Evolutionary conservation across 2,888 invertebrate species (phyloP), one percentile per base, ranked within the genome.

Genomic region (Hyalella azteca): DNA sequence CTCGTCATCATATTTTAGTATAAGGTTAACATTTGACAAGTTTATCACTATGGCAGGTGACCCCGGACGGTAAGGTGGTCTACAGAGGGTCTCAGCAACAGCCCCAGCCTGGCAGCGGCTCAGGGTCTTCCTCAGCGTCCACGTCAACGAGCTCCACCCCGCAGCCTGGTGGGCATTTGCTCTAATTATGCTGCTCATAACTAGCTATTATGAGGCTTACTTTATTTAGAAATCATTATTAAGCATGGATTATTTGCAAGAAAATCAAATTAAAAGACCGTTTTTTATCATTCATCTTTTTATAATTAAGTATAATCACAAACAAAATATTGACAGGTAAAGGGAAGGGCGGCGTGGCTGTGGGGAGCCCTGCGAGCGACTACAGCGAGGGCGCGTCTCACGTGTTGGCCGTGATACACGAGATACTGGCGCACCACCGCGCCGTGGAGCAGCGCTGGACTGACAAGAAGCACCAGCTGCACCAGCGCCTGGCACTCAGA

Each of bases 331-430:
- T 9, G 19, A n/a, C 39, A 66, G 66, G 66, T 19, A 66, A 66
- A 19, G 19, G 36, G 5, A 66, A 66, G 29, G 66, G 26, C 4
- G 91, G 91, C 81, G 92, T 92, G 84, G 91, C 92, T 86, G 92
- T 92, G 78, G 92, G 93, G 32, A 95, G 95, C 88, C 95, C 96
- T 0, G 96, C 95, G 0, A 95, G 97, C 0, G 98, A 98, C 89
- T 98, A 98, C 88, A 96, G 96, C 84, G 97, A 89, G 50, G 97
- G 97, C 50, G 97, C 98, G 78, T 96, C 95, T 87, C 97, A 98
- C 89, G 97, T 98, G 77, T 90, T 98, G 84, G 96, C 96, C 77
- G 96, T 98, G 75, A 97, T 98, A 85, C 97, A 98, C 89, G 96
- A 97, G 90, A 97, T 98, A 86, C 90, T 98, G 81, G 96, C 96